Conservation (phyloP, 37 sponge, comb jelly and placozoan species). For the Theonella swinhoei region DNA sequence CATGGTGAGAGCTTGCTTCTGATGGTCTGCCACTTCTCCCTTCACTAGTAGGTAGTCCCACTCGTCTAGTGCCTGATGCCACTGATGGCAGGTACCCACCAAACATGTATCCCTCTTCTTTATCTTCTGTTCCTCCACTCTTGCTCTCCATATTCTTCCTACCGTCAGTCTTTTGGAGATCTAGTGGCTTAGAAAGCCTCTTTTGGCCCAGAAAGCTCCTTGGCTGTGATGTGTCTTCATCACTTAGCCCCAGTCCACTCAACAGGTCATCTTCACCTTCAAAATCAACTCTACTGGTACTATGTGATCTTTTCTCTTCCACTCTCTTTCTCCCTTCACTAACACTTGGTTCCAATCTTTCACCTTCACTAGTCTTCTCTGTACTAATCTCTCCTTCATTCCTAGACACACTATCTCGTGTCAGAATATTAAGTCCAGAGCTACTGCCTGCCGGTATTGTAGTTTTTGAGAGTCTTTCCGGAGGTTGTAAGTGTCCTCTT, state of each 20-base stretch:
- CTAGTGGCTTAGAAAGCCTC: slow-evolving; percentile 22
- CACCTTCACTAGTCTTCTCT: no score
- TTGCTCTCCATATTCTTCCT: neutral
- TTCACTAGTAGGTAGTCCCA: neutral
- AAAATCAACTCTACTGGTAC: slow-evolving; percentile 6
- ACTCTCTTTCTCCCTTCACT: neutral
- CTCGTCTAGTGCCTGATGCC: neutral
- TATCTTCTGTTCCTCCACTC: neutral
- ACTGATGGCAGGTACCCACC: slow-evolving; percentile 65
- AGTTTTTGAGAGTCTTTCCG: neutral
- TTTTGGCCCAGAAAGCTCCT: neutral
- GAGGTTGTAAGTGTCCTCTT: neutral
- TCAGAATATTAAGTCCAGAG: neutral
- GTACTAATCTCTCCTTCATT: no score
- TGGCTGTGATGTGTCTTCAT: neutral
- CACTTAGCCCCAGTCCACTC: slow-evolving; percentile 45
- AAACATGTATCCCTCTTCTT: slow-evolving; percentile 51
- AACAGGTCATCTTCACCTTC: slow-evolving; percentile 60
- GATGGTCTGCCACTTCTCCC: neutral
- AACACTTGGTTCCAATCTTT: no score
- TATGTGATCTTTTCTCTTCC: neutral
- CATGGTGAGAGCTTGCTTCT: no score
- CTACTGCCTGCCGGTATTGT: neutral
- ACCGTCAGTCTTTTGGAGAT: neutral
- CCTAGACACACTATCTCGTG: neutral